These are phyloP conservation scores for Eudorcas thomsonii DNA, from an alignment of 2,113 vertebrate genomes.

Conservation along the genomic window DNA sequence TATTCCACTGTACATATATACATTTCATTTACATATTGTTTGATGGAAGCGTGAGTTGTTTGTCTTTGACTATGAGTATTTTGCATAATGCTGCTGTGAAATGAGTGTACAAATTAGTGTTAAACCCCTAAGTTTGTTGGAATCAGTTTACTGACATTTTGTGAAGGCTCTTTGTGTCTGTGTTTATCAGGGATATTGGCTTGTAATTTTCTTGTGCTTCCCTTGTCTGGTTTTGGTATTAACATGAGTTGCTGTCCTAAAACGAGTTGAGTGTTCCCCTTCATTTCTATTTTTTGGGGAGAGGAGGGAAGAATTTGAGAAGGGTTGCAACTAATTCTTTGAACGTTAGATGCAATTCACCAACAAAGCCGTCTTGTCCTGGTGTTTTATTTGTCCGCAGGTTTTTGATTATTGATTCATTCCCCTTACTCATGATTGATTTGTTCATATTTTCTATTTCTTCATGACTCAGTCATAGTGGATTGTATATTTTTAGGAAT, in stretches of 20 bases:
- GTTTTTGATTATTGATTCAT: neutral
- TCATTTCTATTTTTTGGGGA: neutral
- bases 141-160: neutral
- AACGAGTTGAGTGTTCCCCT: neutral
- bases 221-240: neutral
- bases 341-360: neutral
- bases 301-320: neutral
- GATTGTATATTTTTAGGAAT: neutral
- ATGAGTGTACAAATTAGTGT: neutral
- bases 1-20: neutral
- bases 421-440: neutral
- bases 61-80: neutral
- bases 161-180: neutral
- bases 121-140: neutral
- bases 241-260: neutral
- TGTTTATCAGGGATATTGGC: neutral
- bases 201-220: neutral
- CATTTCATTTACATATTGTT: neutral
- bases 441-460: neutral
- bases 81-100: neutral
- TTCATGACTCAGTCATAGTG: neutral
- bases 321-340: neutral
- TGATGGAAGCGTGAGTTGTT: neutral
- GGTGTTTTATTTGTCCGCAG: neutral
- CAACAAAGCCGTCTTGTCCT: neutral